Percentiles rank a stretch among this genome's conserved stretches.
Conservation (phyloP, 23 tunicate species). For the Clavelina lepadiformis region DNA sequence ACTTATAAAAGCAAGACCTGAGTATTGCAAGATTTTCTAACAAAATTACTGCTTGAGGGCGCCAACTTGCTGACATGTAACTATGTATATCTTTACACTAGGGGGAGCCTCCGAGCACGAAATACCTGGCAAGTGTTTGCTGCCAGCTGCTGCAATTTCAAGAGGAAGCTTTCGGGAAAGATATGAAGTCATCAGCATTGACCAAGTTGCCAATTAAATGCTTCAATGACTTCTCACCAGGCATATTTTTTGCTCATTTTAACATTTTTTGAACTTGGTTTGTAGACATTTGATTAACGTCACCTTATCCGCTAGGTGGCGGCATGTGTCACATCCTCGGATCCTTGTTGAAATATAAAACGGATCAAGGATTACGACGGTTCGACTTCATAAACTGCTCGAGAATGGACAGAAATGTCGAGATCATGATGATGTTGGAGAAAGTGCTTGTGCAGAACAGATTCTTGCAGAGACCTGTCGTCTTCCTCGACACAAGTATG, state of each 20-base stretch:
- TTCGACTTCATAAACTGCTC: conserved; percentile 57
- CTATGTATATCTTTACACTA: neutral
- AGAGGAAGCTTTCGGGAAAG: conserved; percentile 55
- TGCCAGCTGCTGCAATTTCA: conserved; percentile 50
- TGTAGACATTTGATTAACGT: neutral
- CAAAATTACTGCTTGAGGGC: too few species aligned
- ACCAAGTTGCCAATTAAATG: conserved; percentile 50
- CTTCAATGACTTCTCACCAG: conserved; percentile 45
- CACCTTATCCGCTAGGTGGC: conserved; percentile 22
- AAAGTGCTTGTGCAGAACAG: conserved; percentile 38
- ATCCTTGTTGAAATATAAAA: conserved; percentile 31
- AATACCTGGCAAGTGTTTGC: conserved; percentile 43
- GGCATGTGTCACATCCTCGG: conserved; percentile 54
- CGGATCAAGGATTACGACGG: conserved; percentile 45
- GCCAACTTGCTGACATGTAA: neutral
- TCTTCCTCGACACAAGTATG: conserved; percentile 30
- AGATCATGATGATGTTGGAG: conserved; percentile 56
- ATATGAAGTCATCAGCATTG: conserved; percentile 47
- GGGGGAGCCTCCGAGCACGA: conserved; percentile 47
- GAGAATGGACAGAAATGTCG: conserved; percentile 49
- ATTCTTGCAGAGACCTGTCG: conserved; percentile 19
- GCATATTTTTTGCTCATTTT: conserved; percentile 10
- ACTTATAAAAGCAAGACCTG: too few species aligned
- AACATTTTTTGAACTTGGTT: neutral
- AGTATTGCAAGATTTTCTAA: too few species aligned